phyloP scores from a whole-genome alignment of 2,888 invertebrate species.

The Cantharis nigra region DNA sequence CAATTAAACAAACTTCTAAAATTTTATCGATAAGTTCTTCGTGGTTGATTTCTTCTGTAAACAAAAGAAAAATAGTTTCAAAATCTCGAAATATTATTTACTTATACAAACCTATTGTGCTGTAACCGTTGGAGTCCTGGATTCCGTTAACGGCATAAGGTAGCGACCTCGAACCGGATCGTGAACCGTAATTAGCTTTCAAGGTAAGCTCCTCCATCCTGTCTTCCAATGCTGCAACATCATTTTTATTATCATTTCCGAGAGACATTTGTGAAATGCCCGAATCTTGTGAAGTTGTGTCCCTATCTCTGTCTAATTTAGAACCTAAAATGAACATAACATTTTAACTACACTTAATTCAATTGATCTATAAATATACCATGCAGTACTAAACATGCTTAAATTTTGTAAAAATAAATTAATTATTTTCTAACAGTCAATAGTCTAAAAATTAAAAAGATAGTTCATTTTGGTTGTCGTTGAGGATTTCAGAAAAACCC shows the following conservation, averaged over 20 bases:
- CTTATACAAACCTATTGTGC: background rate
- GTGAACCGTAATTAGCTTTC: slow-evolving; percentile 41
- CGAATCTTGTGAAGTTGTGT: slow-evolving; percentile 82
- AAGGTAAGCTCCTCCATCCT: slow-evolving; percentile 59
- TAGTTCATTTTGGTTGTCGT: background rate
- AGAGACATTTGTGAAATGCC: slow-evolving; percentile 86
- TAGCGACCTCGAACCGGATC: slow-evolving; percentile 46
- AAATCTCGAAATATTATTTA: background rate
- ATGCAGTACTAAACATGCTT: background rate
- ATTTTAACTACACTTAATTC: background rate
- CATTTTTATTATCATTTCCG: slow-evolving; percentile 56
- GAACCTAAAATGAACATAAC: slow-evolving; percentile 38
- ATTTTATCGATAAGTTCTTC: slow-evolving; percentile 57
- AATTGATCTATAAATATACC: background rate
- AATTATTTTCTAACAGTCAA: background rate
- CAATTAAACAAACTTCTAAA: slow-evolving; percentile 49
- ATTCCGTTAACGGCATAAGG: slow-evolving; percentile 50
- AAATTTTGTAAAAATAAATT: background rate
- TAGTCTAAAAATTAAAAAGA: background rate
- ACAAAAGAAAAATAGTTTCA: background rate
- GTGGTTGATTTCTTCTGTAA: background rate
- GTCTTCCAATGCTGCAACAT: slow-evolving; percentile 61
- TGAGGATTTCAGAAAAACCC: background rate
- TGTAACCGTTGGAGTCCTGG: slow-evolving; percentile 49
- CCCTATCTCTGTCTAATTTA: slow-evolving; percentile 63